Base-by-base conservation (phyloP, 2,888 invertebrate species). In the Galeopsomyia nigrocyanea region DNA sequence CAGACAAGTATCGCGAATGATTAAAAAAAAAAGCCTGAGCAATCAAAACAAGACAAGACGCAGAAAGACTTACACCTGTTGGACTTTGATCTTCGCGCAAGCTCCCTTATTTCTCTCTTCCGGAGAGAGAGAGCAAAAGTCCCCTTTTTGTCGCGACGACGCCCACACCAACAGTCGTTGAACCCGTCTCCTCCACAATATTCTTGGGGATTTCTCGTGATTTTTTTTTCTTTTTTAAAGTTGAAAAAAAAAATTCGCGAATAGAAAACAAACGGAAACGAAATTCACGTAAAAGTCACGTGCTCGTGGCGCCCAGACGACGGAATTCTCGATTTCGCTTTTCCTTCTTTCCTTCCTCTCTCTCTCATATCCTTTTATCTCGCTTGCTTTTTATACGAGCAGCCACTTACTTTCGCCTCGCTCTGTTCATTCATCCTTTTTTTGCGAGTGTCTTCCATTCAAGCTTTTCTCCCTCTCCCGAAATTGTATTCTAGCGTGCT, bases 31-130 rank as follows among this genome's bases (percentile, higher is more conserved):
- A 9, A 39, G 39, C 39, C 13, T 7, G 39, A 39, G 39, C 10
- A 39, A 26, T 26, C 39, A 1, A 10, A 39, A 39, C 39, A 9
- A 39, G 39, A n/a, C n/a, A n/a, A n/a, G n/a, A n/a, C n/a, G n/a
- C n/a, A n/a, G n/a, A n/a, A 39, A 79, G 81, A 83, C 82, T 84
- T 85, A 80, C 85, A 85, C 85, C 85, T 85, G 85, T 85, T 85
- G 85, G 81, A 85, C 80, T 80, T n/a, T 22, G 65, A 69, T 61
- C 61, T 31, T 2, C 55, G 2, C 26, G 49, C 69, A 9, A 53
- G 19, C 19, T n/a, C 16, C 51, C n/a, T 19, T 16, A 39, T n/a
- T 16, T 26, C 58, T 47, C 58, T 72, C 64, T 57, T 58, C 56
- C 67, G 58, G 47, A 17, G 46, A 49, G 49, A 31, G 55, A 17